Base-by-base conservation (phyloP, 2,113 vertebrate genomes). In the Pampusana beccarii region DNA sequence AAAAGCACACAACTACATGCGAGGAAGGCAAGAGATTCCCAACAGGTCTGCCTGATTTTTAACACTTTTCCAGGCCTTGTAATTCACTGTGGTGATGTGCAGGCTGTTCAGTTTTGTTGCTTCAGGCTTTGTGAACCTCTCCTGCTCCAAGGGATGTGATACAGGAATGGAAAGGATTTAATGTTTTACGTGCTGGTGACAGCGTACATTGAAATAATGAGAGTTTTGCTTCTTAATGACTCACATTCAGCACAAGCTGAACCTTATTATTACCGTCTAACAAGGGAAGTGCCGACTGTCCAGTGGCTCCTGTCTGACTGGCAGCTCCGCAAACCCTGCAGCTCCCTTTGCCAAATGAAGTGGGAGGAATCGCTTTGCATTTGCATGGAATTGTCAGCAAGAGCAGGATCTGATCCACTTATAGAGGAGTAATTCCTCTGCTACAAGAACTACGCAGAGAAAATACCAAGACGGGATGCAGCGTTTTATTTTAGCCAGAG, bases 1-100 rank as follows among this genome's bases (percentile, higher is more conserved):
- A 38, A 38, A 38, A 38, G 38, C 38, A 38, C 38, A 38, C 38
- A 38, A 38, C 38, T 38, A 38, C 38, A 38, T 11, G 38, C 38
- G 38, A 38, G 38, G 38, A 38, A 38, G 38, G 38, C 38, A 38
- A 38, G 38, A 38, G 38, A 38, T 38, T 38, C 38, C 38, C 11
- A 38, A 38, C 38, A 38, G 38, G 38, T 38, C 38, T 38, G 38
- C 38, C 38, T 11, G 11, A 38, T 56, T 54, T 56, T 38, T 4
- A 19, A 36, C 14, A 3, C 31, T 12, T 69, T 36, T 29, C 62
- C 33, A 38, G 28, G 19, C 40, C 25, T 67, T 12, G 31, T 6
- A 15, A 2, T 16, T 26, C 56, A 42, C 23, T 15, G 1, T 0
- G 23, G 7, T 12, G 6, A 62, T 0, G 10, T 9, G 21, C 31